Percentiles rank a stretch among this genome's conserved stretches.
These are phyloP conservation scores for Tangara arthus DNA, from an alignment of 2,797 vertebrate species.

Conservation along the genomic window DNA sequence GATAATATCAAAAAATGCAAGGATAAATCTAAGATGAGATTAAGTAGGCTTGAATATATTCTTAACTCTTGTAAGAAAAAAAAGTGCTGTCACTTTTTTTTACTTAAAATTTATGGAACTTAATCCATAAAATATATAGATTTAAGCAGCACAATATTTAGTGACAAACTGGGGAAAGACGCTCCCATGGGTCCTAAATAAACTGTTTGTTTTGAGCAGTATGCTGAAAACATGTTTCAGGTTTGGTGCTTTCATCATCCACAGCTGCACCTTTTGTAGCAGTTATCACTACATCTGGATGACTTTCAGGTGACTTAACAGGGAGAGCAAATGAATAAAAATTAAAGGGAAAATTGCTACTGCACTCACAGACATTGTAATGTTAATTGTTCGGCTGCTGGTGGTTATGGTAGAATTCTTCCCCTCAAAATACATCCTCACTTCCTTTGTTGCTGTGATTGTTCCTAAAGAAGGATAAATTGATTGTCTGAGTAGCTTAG, in stretches of 20 bases:
- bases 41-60: background rate
- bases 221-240: background rate
- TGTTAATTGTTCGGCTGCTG: background rate
- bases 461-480: background rate
- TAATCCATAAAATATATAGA: background rate
- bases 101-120: background rate
- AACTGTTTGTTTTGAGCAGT: background rate
- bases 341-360: background rate
- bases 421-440: background rate
- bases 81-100: background rate
- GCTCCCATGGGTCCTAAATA: background rate
- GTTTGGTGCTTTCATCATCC: rapidly evolving
- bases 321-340: background rate
- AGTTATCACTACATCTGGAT: background rate
- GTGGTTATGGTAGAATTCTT: background rate
- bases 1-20: background rate
- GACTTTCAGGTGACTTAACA: background rate
- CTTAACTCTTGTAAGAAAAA: background rate
- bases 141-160: background rate
- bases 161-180: background rate
- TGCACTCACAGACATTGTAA: background rate
- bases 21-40: background rate
- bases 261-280: background rate
- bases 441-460: background rate
- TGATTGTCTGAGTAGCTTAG: background rate